phyloP scores from a whole-genome alignment of 2,113 vertebrate species.

The Tragelaphus strepsiceros region DNA sequence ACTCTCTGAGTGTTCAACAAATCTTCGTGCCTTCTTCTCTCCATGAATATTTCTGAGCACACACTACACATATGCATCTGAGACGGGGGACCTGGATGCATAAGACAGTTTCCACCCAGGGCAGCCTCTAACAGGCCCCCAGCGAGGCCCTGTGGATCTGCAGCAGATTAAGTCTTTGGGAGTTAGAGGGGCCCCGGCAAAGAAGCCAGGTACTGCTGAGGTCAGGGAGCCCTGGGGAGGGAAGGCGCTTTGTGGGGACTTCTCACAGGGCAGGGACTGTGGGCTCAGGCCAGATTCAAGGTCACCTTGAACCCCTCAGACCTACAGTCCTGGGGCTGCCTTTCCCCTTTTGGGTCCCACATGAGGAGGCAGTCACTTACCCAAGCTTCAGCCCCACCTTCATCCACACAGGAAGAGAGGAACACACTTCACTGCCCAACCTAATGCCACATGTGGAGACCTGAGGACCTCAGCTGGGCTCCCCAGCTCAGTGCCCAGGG shows the following conservation, averaged over 20 bases:
- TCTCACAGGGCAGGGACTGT: not conserved
- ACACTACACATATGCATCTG: not conserved
- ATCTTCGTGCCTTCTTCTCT: not conserved
- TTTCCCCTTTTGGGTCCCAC: not conserved
- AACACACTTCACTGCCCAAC: not conserved
- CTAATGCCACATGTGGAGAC: accelerated
- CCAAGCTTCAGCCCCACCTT: not conserved
- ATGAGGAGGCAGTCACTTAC: not conserved
- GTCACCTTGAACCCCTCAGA: not conserved
- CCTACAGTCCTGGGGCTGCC: not conserved
- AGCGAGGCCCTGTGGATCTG: not conserved
- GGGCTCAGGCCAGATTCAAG: not conserved
- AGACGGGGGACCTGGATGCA: not conserved
- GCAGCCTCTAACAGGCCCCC: not conserved
- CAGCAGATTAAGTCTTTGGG: not conserved
- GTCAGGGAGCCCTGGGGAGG: not conserved
- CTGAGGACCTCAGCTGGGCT: not conserved
- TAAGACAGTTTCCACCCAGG: not conserved
- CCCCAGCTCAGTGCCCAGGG: not conserved
- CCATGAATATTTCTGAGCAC: not conserved
- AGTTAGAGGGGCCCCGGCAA: not conserved
- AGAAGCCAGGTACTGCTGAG: not conserved
- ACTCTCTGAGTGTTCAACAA: too few relatives aligned
- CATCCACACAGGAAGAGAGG: not conserved
- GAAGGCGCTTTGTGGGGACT: too few relatives aligned